Base-by-base conservation (phyloP, 2,113 vertebrate species). In the Gobius niger region DNA sequence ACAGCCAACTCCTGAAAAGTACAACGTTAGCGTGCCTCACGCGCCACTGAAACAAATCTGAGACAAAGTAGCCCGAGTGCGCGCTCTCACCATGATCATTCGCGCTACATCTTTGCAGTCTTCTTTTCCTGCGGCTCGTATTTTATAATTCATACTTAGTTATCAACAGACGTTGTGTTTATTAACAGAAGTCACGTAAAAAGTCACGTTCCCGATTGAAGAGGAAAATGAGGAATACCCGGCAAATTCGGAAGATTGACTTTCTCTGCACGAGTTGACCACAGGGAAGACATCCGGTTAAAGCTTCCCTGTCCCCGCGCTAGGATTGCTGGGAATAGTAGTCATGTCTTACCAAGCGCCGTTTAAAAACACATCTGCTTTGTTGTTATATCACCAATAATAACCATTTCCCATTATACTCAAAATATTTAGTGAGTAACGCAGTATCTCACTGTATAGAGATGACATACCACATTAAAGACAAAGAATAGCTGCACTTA, bases 41-140 rank as follows among this genome's bases (percentile, higher is more conserved):
- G n/a, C 7, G 9, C 50, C 50, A n/a, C 7, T 18, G 0, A 8
- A 52, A 52, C 7, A 8, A 18, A 52, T 9, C 15, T 1, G 16
- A 18, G 18, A 52, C n/a, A 6, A 49, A 50, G 54, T 34, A 24
- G 24, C 24, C 24, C 5, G 24, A 4, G 24, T 4, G 24, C 24
- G 24, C 3, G 24, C 24, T 3, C 88, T 90, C 76, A 93, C 93
- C 89, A 67, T 76, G 54, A 93, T 92, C 90, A 93, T 87, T 15
- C 92, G 88, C 6, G 80, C 84, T 40, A 93, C 75, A 1, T 92
- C 89, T 85, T 63, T 88, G 63, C 92, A 93, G 85, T 93, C 92
- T 18, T 86, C 88, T 66, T 76, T 76, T 3, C 42, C 75, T 13
- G 89, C 84, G 70, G 77, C 9, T 0, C 92, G 85, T 42, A 92